Conservation (phyloP, 2,888 invertebrate species). For the Lymantria monacha region DNA sequence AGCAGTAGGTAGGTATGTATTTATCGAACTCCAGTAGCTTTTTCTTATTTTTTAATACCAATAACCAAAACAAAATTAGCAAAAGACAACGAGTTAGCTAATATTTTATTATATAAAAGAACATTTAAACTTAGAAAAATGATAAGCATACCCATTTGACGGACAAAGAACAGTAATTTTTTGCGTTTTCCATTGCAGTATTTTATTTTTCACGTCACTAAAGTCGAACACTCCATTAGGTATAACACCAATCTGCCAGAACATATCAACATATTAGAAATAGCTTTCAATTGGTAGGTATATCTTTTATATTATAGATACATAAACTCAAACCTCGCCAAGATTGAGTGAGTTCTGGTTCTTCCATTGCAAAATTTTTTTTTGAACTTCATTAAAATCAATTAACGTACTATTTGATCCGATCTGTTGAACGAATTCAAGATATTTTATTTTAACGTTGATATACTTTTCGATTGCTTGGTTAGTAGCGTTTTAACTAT, state of each 20-base stretch:
- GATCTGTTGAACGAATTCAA: constrained; percentile 54
- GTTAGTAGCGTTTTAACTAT: not conserved
- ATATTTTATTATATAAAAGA: no score
- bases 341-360: constrained; percentile 60
- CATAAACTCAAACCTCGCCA: constrained; percentile 61
- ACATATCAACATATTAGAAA: not conserved
- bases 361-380: constrained; percentile 70
- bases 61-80: not conserved
- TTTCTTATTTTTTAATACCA: no score
- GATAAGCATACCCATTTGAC: constrained; percentile 59
- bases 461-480: not conserved
- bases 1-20: no score
- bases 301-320: not conserved
- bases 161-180: constrained; percentile 70
- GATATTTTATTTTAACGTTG: not conserved
- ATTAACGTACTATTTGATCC: constrained; percentile 58
- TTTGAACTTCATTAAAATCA: constrained; percentile 67
- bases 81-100: not conserved
- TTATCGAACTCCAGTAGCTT: no score
- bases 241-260: constrained; percentile 57
- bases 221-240: constrained; percentile 72
- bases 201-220: constrained; percentile 72
- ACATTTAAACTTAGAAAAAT: not conserved
- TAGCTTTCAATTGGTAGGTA: not conserved
- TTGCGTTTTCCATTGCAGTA: constrained; percentile 75